phyloP scores from a whole-genome alignment of 2,113 vertebrate species.

The Marcusenius ussheri region DNA sequence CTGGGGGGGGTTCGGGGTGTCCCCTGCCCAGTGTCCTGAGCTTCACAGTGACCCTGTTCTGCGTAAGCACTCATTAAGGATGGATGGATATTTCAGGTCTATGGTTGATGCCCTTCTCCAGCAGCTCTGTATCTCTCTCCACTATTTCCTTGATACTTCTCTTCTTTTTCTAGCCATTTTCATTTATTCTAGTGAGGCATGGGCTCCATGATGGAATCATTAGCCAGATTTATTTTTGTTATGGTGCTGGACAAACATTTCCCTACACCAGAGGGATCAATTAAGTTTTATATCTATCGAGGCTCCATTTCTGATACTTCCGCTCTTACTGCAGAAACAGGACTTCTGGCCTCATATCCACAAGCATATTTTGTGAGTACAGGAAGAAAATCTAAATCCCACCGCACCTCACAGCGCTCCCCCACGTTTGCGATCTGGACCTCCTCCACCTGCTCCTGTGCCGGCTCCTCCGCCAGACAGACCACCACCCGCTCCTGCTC shows the following conservation, averaged over 20 bases:
- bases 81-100: neutral
- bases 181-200: neutral
- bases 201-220: neutral
- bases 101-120: neutral
- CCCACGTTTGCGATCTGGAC: conserved; percentile 43
- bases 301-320: neutral
- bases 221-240: neutral
- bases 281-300: neutral
- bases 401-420: conserved; percentile 66
- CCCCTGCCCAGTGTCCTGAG: neutral
- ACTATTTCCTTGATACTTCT: neutral
- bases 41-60: neutral
- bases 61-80: neutral
- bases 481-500: conserved; percentile 65
- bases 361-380: neutral
- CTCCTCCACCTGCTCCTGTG: conserved; percentile 19
- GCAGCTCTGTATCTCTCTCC: neutral
- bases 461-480: conserved; percentile 47
- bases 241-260: neutral
- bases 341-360: neutral
- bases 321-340: neutral
- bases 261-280: neutral
- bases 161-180: neutral
- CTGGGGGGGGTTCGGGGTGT: neutral
- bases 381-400: neutral